A percentile compares a stretch with the other conserved stretches of the same genome.
These are phyloP conservation scores for Cryptomyrus ogoouensis DNA, from an alignment of 2,113 vertebrate species.

Conservation along the genomic window DNA sequence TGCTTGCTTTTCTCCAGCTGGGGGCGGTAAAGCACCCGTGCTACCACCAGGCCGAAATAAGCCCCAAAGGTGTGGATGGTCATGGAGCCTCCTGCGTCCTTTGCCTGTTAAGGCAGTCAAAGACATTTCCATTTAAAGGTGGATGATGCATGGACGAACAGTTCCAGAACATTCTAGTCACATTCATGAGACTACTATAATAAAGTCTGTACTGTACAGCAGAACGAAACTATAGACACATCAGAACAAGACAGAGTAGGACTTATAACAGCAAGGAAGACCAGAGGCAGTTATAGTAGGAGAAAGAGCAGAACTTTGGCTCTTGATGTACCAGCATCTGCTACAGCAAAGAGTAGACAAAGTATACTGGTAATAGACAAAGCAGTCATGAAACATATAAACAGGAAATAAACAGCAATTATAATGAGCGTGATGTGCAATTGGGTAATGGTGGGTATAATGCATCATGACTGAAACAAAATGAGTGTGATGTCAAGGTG, in stretches of 20 bases:
- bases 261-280: neutral
- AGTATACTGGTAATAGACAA: neutral
- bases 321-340: neutral
- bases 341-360: neutral
- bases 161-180: neutral
- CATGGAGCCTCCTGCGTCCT: conserved; percentile 81
- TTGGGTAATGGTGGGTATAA: neutral
- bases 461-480: neutral
- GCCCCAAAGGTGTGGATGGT: conserved; percentile 86
- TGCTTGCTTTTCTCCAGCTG: conserved; percentile 59
- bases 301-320: neutral
- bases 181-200: neutral
- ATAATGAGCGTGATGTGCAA: neutral
- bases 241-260: neutral
- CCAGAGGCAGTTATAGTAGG: neutral
- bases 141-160: neutral
- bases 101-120: conserved; percentile 59
- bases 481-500: neutral
- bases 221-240: neutral
- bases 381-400: neutral
- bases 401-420: neutral
- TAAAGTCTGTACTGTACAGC: neutral
- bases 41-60: conserved; percentile 78
- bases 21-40: conserved; percentile 68
- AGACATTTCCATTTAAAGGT: neutral